A percentile compares a stretch with the other conserved stretches of the same genome.
Evolutionary conservation across 2,888 invertebrate species (phyloP).

Genomic region (Nineta flava): DNA sequence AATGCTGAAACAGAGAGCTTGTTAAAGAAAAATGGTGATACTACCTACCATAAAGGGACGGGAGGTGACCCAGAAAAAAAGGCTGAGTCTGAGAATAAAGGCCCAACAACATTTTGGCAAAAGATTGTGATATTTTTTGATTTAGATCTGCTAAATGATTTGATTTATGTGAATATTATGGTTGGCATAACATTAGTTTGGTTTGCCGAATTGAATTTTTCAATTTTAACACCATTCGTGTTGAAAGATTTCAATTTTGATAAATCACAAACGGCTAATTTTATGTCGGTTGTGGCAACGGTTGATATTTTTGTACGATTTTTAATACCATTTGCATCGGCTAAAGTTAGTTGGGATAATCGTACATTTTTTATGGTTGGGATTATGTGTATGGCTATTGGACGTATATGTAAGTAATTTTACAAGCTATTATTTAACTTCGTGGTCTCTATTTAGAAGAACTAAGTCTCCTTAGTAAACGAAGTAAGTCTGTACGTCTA

Average conservation of each 20-base stretch:
- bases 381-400: slow-evolving; percentile 46
- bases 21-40: background rate
- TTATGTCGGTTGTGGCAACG: slow-evolving; percentile 51
- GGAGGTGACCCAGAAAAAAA: slow-evolving; percentile 14
- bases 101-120: slow-evolving; percentile 30
- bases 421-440: no score
- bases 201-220: slow-evolving; percentile 57
- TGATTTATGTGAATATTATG: slow-evolving; percentile 52
- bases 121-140: slow-evolving; percentile 51
- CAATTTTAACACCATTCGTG: slow-evolving; percentile 55
- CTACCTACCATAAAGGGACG: background rate
- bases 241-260: slow-evolving; percentile 48
- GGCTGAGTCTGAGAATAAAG: slow-evolving; percentile 16
- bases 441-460: no score
- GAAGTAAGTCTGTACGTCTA: no score
- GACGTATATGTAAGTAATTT: slow-evolving; percentile 40
- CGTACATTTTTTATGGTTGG: slow-evolving; percentile 54
- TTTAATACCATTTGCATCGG: slow-evolving; percentile 49
- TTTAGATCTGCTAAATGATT: slow-evolving; percentile 49
- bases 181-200: slow-evolving; percentile 53
- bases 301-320: slow-evolving; percentile 49
- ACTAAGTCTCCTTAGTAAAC: no score
- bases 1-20: background rate
- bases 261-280: slow-evolving; percentile 43
- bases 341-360: slow-evolving; percentile 53